Conservation (phyloP, 2,113 vertebrate species). For the Epinephelus cyanopodus region DNA sequence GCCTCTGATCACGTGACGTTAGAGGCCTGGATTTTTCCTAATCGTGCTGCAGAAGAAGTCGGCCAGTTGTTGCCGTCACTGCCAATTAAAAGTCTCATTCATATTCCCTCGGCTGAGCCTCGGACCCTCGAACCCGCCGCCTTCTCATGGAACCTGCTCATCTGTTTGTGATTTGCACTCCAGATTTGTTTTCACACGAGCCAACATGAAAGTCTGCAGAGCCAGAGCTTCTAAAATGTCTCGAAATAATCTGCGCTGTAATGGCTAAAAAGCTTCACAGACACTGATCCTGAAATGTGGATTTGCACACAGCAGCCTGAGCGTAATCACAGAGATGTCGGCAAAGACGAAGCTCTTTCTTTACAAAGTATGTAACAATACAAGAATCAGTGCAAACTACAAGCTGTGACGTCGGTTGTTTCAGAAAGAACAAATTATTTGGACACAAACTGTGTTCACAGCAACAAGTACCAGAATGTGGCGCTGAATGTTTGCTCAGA, state of each 20-base stretch:
- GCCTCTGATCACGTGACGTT: background rate
- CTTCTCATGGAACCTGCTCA: background rate
- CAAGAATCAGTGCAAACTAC: too few species aligned
- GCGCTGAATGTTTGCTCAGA: too few species aligned
- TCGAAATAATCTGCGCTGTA: background rate
- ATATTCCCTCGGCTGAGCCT: background rate
- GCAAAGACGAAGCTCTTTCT: too few species aligned
- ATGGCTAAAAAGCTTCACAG: background rate
- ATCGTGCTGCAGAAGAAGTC: background rate
- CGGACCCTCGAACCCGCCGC: background rate
- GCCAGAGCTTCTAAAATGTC: background rate
- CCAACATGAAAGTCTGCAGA: constrained; percentile 3
- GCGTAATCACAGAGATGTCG: background rate
- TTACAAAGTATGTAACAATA: too few species aligned
- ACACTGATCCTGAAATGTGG: background rate
- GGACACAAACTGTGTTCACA: too few species aligned
- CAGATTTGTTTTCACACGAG: constrained; percentile 11
- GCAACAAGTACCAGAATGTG: too few species aligned
- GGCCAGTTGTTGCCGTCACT: constrained; percentile 4
- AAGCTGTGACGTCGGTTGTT: too few species aligned
- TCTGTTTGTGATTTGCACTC: constrained; percentile 39
- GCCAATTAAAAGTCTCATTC: constrained; percentile 27
- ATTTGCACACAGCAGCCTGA: background rate
- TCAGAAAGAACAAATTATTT: too few species aligned
- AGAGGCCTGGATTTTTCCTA: background rate